phyloP scores from a whole-genome alignment of 2,888 invertebrate genomes.

The Drosophila planitibia region DNA sequence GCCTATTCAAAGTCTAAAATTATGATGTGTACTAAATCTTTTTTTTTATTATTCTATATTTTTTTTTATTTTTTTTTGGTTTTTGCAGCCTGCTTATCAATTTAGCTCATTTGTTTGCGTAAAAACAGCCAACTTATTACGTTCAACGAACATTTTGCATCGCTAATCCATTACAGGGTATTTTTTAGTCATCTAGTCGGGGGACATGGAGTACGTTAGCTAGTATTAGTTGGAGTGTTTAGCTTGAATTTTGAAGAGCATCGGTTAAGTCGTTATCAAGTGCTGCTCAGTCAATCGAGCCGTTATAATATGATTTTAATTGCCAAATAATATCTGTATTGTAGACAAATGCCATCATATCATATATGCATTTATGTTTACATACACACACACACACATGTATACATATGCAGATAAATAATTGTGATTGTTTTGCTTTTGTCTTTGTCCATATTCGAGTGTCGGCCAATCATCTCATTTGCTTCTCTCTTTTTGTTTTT shows the following conservation, averaged over 20 bases:
- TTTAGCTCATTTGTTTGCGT: background rate
- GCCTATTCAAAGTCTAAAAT: background rate
- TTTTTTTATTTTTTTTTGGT: background rate
- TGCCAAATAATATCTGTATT: slow-evolving; percentile 22
- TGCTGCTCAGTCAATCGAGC: background rate
- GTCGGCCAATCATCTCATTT: slow-evolving; percentile 25
- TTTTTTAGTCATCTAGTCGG: background rate
- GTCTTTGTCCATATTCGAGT: slow-evolving; percentile 7
- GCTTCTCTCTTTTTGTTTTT: background rate
- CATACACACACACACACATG: background rate
- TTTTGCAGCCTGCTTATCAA: background rate
- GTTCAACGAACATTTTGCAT: background rate
- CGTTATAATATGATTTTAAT: slow-evolving; percentile 44
- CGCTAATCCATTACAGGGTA: background rate
- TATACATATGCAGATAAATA: slow-evolving; percentile 3
- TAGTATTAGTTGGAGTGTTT: background rate
- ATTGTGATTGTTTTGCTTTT: slow-evolving; percentile 45
- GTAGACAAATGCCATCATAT: background rate
- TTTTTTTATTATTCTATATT: background rate
- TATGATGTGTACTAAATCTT: background rate
- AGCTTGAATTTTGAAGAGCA: slow-evolving; percentile 3
- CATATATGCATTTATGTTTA: background rate
- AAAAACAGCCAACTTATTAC: background rate
- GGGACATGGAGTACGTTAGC: background rate
- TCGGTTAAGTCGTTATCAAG: background rate